Base-by-base conservation (phyloP, 2,888 invertebrate genomes). In the Pilophorus perplexus region DNA sequence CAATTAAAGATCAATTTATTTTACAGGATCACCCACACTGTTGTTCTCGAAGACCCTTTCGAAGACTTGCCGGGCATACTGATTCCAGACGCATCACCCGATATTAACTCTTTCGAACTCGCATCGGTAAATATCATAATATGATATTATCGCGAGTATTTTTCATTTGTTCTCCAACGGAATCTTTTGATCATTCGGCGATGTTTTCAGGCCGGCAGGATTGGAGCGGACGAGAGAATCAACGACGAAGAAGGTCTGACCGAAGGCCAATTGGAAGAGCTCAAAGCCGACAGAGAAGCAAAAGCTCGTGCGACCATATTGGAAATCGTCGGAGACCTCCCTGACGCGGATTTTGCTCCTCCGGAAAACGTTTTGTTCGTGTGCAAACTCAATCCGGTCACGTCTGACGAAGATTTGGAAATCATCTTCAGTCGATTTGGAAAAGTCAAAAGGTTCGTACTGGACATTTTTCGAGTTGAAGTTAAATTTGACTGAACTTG, bases 361-460 rank as follows among this genome's bases (percentile, higher is more conserved):
- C 97, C 98, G 5, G 99, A 99, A 79, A 98, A 99, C 81, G 97
- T 99, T 1, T 81, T 99, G 0, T 99, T 99, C 80, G 94, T 99
- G 27, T 99, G 99, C 78, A 99, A 99, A 80, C 80, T 99, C 18
- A 99, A 99, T 80, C 97, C 98, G 0, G 94, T 99, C 0, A 99
- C 99, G 0, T 93, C 87, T 8, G 96, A 96, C 77, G 97, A 97
- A 74, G 96, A 98, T 78, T 80, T 98, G 69, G 95, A 98, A 81
- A 93, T 98, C 22, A 98, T 99, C 72, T 99, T 99, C 75, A 93
- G 94, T 73, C 83, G 98, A 70, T 98, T 97, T 81, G 98, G 98
- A 3, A 86, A 85, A 78, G 93, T 99, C 70, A 85, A 89, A 48
- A 81, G 82, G 81, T 85, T 6, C 33, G 33, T 33, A 8, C 12